Base-by-base conservation (phyloP, 2,113 vertebrate species). In the Ahaetulla prasina region DNA sequence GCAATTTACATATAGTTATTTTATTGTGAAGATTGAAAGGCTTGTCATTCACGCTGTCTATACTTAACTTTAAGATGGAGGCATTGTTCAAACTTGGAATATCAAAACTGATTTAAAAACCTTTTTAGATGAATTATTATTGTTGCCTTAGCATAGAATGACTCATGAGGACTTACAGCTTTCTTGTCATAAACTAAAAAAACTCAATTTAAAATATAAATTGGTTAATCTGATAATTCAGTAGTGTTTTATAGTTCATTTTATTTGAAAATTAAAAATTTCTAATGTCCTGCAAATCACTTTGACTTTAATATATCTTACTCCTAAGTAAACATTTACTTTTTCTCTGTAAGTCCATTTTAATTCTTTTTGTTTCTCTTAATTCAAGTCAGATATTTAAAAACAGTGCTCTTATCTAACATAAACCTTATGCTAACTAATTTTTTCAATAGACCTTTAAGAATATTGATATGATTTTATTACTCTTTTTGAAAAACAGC, bases 1-100 rank as follows among this genome's bases (percentile, higher is more conserved):
- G 92, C 52, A 53, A n/a, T 93, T 90, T 91, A 92, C 92, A 89
- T 86, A 89, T 23, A 87, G 63, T 45, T 86, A 43, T 14, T 93
- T 95, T 68, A 89, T 45, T 53, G 0, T 20, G 85, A 85, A 88
- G 27, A 57, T 87, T 57, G 86, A 90, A 45, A 95, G 91, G 47
- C 16, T 12, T 8, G 22, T 87, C 89, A 53, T 90, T 94, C 60
- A 91, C n/a, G 22, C 25, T 93, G 89, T 88, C 84, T 35, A 4
- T 0, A 57, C 92, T 95, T 18, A 63, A 74, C 18, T 23, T 3
- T 89, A 47, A 89, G 4, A 27, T 35, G 39, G 85, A 0, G 47
- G 12, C 91, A 90, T 45, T 0, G 0, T 63, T 89, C 80, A 91
- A 35, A 35, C 35, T n/a, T 0, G 0, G 57, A 94, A 92, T 35